Evolutionary conservation across 2,797 vertebrate species (phyloP).

Genomic region (Serranus cabrilla): DNA sequence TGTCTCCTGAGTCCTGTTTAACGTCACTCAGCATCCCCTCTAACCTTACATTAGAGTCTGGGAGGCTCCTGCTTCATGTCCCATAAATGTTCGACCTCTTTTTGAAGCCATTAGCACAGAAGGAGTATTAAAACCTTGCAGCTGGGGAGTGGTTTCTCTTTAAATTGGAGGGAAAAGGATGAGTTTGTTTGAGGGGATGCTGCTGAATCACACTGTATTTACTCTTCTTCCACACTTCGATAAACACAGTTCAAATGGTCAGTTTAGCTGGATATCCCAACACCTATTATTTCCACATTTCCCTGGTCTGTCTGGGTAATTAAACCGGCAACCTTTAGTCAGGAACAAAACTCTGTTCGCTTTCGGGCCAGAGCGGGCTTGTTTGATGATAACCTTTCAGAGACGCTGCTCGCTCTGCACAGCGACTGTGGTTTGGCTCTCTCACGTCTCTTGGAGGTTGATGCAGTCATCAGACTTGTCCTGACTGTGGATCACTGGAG

Average conservation of each 20-base stretch:
- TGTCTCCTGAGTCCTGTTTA: slow-evolving; percentile 53
- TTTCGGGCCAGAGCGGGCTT: slow-evolving; percentile 18
- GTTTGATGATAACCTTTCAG: slow-evolving; percentile 49
- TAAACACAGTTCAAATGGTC: background rate
- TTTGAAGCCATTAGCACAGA: slow-evolving; percentile 55
- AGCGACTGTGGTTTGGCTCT: slow-evolving; percentile 61
- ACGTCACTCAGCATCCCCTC: slow-evolving; percentile 37
- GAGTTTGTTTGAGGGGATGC: slow-evolving; percentile 13
- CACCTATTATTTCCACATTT: slow-evolving; percentile 19
- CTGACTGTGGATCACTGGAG: slow-evolving; percentile 59
- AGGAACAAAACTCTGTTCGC: slow-evolving; percentile 21
- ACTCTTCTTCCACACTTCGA: background rate
- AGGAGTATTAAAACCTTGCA: slow-evolving; percentile 27
- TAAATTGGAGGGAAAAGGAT: background rate
- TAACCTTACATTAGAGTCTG: slow-evolving; percentile 18
- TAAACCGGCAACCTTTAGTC: slow-evolving; percentile 10
- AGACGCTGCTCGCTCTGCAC: slow-evolving; percentile 27
- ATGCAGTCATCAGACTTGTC: slow-evolving; percentile 49
- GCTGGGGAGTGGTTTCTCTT: slow-evolving; percentile 19
- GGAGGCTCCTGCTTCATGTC: slow-evolving; percentile 45
- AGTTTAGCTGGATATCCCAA: background rate
- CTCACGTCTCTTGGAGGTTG: slow-evolving; percentile 46
- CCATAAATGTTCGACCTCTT: slow-evolving; percentile 41
- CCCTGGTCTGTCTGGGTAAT: slow-evolving; percentile 17
- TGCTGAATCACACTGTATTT: slow-evolving; percentile 3